These are phyloP conservation scores for Ophiodon elongatus DNA, from an alignment of 2,113 vertebrate species.

Conservation along the genomic window DNA sequence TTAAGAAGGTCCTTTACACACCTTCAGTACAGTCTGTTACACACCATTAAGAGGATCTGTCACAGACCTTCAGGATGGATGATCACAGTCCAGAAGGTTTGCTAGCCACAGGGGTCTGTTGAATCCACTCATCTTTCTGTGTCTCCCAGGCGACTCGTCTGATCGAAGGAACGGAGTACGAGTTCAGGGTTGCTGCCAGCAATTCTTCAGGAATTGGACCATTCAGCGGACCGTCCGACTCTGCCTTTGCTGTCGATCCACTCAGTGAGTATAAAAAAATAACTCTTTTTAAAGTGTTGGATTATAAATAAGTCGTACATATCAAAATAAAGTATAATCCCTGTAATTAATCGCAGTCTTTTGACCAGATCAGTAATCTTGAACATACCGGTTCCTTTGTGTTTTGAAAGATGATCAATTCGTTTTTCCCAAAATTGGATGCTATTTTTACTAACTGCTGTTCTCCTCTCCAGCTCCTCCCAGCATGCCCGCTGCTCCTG, in stretches of 20 bases:
- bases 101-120: not conserved
- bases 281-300: not conserved
- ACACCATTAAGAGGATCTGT: not conserved
- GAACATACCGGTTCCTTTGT: not conserved
- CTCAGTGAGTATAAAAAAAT: slow-evolving; percentile 88
- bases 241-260: slow-evolving; percentile 91
- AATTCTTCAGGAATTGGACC: slow-evolving; percentile 95
- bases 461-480: slow-evolving; percentile 87
- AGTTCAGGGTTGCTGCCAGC: slow-evolving; percentile 94
- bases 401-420: not conserved
- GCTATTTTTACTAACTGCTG: not conserved
- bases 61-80: not conserved
- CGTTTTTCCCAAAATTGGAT: not conserved
- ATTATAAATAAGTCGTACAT: not conserved
- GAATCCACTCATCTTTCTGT: not conserved
- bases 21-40: not conserved
- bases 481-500: slow-evolving; percentile 92
- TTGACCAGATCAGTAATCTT: not conserved
- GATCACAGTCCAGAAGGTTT: not conserved
- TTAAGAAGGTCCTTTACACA: not conserved
- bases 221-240: slow-evolving; percentile 94
- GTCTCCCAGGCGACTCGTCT: slow-evolving; percentile 88
- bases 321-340: not conserved
- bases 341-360: not conserved
- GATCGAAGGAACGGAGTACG: slow-evolving; percentile 93